Evolutionary conservation across 1,140 invertebrate species (phyloP), one percentile per base, ranked within the genome.

Genomic region (Trissolcus basalis): DNA sequence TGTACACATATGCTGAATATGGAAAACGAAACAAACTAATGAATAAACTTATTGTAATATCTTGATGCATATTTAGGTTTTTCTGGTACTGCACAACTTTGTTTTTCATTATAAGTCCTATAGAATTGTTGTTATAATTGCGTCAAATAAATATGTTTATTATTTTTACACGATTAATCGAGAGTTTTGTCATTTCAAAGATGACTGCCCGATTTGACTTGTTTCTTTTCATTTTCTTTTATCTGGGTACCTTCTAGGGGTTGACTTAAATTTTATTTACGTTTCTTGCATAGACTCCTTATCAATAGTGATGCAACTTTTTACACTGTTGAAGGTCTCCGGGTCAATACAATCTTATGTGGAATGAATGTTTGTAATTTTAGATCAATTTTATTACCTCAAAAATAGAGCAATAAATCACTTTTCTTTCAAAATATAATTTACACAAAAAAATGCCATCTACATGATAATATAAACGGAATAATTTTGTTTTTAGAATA

Each of bases 111-210:
- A 51, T 59, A 68, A 69, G 19, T 60, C 53, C 55, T 70, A 43
- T 69, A 27, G 19, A 6, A 27, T 3, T 70, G 41, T 39, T 48
- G 44, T 70, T 70, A 61, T 55, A 36, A 70, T 70, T 70, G 43
- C 49, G 67, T 70, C 19, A 27, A 70, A 70, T 70, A 70, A 70
- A 70, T 70, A 55, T 61, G 36, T 61, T 70, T 70, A 54, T 61
- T 70, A 70, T 70, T 70, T 69, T 70, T 70, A 70, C 67, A 70
- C 67, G 50, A 70, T 41, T 70, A 70, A 70, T 43, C 11, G 0
- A 1, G 8, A 44, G 9, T 39, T 39, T 39, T 39, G 9, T 39
- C n/a, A 10, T 39, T 39, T 39, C 36, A 27, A 27, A 27, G 19
- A 6, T 27, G 19, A 27, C 36, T 9, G n/a, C n/a, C 36, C 36